Evolutionary conservation across 2,888 invertebrate species (phyloP).

Genomic region (Hydrotaea diabolus): DNA sequence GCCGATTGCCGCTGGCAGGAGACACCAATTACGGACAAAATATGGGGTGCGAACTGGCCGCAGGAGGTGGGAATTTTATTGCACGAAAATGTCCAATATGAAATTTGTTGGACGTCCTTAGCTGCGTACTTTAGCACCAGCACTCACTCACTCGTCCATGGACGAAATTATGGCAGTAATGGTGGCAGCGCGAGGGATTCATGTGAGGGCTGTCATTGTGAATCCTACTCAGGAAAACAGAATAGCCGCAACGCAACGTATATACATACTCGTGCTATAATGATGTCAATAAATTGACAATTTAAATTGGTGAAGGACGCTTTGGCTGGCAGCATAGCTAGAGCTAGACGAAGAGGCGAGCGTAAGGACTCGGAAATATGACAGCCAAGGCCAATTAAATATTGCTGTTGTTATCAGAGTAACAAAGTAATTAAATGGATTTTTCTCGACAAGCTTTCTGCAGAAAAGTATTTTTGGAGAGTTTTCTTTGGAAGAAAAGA

Average conservation of each 20-base stretch:
- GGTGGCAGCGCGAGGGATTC: background rate
- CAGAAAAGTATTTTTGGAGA: no score
- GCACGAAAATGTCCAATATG: background rate
- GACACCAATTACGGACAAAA: background rate
- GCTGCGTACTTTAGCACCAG: background rate
- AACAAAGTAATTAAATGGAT: slow-evolving; percentile 3
- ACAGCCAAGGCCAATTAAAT: slow-evolving; percentile 20
- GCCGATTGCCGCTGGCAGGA: no score
- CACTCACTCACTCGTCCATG: background rate
- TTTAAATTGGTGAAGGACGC: background rate
- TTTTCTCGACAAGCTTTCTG: no score
- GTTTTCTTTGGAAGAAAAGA: no score
- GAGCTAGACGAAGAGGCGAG: background rate
- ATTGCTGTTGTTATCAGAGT: background rate
- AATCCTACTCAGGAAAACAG: background rate
- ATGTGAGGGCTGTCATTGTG: background rate
- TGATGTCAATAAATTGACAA: slow-evolving; percentile 21
- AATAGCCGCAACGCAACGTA: background rate
- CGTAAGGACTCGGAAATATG: background rate
- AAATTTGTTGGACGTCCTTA: background rate
- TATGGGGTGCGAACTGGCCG: background rate
- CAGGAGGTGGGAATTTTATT: background rate
- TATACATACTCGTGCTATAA: background rate
- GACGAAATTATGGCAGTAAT: background rate
- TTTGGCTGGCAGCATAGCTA: background rate